Base-by-base conservation (phyloP, 2,888 invertebrate species). In the Ectemnius lituratus region DNA sequence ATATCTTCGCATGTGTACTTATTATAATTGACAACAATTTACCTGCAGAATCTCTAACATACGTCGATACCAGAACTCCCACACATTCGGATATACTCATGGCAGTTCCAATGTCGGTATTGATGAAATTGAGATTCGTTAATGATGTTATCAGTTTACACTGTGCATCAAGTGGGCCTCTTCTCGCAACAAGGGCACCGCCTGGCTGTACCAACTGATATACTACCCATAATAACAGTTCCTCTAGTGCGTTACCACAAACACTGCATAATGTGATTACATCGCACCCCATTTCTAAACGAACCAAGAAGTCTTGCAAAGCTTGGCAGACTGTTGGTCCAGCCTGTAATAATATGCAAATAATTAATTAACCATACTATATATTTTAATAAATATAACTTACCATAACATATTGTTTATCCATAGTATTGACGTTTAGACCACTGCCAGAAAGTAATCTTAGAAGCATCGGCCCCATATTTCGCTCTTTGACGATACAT, bases 241-340 rank as follows among this genome's bases (percentile, higher is more conserved):
- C 94, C 83, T 95, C 95, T 72, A 95, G 89, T 47, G 91, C 88
- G 77, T 92, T 92, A 14, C 93, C 93, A n/a, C 93, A 87, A 59
- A 91, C 91, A 85, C 93, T 93, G 11, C 91, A 91, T 2, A 91
- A 90, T 61, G 93, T 93, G 37, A 92, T 92, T 46, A 93, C 93
- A 85, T 94, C 95, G 86, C 93, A 94, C 79, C 94, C 93, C 89
- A 95, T 94, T 87, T 95, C 93, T 67, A 95, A 87, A 84, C 95
- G 93, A 59, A 94, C 92, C 71, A 96, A 90, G 82, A 96, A 94
- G 85, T 95, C 94, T 85, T 95, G 94, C 77, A 96, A 91, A 58
- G 95, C 94, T 87, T 94, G 94, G 89, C 95, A 95, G 82, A 95
- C 93, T 76, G 95, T 94, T 16, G 96, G 96, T 6, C 96, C 96